A percentile compares a stretch with the other conserved stretches of the same genome.
Conservation (phyloP, 2,113 vertebrate species). For the Nothocercus nigrocapillus region DNA sequence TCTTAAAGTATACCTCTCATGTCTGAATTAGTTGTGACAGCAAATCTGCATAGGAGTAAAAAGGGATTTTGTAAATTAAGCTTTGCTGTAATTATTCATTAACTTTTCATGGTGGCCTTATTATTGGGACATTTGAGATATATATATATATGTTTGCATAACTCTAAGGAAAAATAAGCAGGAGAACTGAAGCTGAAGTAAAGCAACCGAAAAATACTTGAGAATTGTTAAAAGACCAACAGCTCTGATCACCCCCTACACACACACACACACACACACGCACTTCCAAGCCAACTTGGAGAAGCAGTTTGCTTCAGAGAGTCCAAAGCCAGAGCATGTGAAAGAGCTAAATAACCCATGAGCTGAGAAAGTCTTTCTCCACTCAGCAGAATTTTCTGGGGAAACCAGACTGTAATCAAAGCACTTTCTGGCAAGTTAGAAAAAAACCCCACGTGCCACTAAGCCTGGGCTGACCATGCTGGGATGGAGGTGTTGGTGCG, state of each 20-base stretch:
- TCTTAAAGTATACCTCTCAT: neutral
- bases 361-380: neutral
- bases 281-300: neutral
- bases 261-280: too few relatives aligned
- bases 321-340: neutral
- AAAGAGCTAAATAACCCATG: neutral
- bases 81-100: neutral
- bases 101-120: neutral
- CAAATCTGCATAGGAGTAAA: neutral
- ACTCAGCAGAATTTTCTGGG: neutral
- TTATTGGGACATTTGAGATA: neutral
- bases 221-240: neutral
- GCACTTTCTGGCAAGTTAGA: neutral
- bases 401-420: neutral
- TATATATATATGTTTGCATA: neutral
- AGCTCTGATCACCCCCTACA: neutral
- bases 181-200: neutral
- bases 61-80: neutral
- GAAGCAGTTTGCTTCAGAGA: neutral
- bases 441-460: neutral
- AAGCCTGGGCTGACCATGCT: rapidly evolving
- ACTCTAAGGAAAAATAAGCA: neutral
- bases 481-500: neutral
- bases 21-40: neutral
- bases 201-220: neutral